Evolutionary conservation across 2,113 vertebrate genomes (phyloP), one percentile per base, ranked within the genome.

Genomic region (Datnioides undecimradiatus): DNA sequence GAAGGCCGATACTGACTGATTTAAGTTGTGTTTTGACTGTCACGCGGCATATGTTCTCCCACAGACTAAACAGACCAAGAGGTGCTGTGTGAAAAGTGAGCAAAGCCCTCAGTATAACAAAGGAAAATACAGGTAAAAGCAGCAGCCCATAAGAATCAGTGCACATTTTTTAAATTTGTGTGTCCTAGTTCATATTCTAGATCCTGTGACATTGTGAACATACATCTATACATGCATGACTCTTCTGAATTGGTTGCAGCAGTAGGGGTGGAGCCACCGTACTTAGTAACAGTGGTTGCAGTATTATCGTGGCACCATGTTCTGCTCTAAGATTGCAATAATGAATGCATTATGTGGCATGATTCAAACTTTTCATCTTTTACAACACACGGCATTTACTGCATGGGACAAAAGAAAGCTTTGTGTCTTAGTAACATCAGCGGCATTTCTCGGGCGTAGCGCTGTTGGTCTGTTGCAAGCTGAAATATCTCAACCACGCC

Each of bases 1-100:
- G 25, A 73, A 78, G 19, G 29, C 21, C 5, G 12, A 69, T 54
- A 70, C 69, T 75, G 21, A 59, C 43, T 21, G 49, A 68, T 76
- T 70, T 62, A 25, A 31, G 57, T n/a, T n/a, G 33, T 87, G 69
- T 90, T 90, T 82, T 90, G 75, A 70, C 77, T 77, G 43, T 78
- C 45, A 19, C 0, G 0, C 12, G 27, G 17, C 29, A 68, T 25
- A 82, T 67, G 51, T 60, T 59, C 23, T 76, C 45, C 12, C 33
- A 31, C 16, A 55, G 71, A 69, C 34, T 14, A 66, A 75, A 69
- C 59, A 41, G 27, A 43, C n/a, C n/a, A 46, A 58, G 12, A 48
- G 17, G 21, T 1, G 3, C n/a, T 36, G 31, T 63, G 38, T 11
- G 55, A 68, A 52, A 64, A 12, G 45, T n/a, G 33, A 70, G 27